Conservation (phyloP, 2,888 invertebrate genomes). For the Platycheirus rosarum region DNA sequence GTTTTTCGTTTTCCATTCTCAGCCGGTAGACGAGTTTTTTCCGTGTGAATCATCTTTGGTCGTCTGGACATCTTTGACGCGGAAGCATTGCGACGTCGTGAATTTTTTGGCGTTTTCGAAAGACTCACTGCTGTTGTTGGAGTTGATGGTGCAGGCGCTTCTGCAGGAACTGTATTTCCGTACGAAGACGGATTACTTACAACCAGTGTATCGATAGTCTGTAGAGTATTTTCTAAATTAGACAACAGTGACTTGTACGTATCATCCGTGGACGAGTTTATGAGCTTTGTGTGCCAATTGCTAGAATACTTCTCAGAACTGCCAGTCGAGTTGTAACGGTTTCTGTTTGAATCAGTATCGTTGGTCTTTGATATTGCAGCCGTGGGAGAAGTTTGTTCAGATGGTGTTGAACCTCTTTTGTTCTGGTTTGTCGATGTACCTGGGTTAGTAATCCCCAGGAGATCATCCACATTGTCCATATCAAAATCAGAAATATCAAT, state of each 20-base stretch:
- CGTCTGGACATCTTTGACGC: constrained; percentile 82
- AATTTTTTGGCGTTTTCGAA: constrained; percentile 52
- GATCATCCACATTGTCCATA: constrained; percentile 81
- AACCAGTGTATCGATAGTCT: constrained; percentile 82
- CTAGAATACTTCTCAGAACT: constrained; percentile 70
- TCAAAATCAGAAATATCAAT: constrained; percentile 81
- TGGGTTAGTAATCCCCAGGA: constrained; percentile 77
- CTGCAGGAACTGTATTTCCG: constrained; percentile 53
- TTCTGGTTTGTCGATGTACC: constrained; percentile 53
- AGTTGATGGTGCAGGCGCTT: constrained; percentile 75
- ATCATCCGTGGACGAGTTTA: constrained; percentile 80
- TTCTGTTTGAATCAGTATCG: constrained; percentile 45
- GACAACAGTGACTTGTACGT: constrained; percentile 83
- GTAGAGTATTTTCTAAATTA: constrained; percentile 83
- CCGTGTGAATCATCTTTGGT: constrained; percentile 91
- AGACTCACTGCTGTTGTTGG: neutral
- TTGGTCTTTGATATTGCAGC: constrained; percentile 62
- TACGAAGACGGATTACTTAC: constrained; percentile 77
- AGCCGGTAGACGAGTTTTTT: constrained; percentile 85
- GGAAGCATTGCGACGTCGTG: constrained; percentile 77
- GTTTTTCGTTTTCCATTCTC: constrained; percentile 85
- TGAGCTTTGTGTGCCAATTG: constrained; percentile 80
- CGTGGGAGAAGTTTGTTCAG: constrained; percentile 73
- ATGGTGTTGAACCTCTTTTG: constrained; percentile 66
- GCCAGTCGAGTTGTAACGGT: constrained; percentile 76